Conservation (phyloP, 2,888 invertebrate genomes). For the Rutpela maculata region DNA sequence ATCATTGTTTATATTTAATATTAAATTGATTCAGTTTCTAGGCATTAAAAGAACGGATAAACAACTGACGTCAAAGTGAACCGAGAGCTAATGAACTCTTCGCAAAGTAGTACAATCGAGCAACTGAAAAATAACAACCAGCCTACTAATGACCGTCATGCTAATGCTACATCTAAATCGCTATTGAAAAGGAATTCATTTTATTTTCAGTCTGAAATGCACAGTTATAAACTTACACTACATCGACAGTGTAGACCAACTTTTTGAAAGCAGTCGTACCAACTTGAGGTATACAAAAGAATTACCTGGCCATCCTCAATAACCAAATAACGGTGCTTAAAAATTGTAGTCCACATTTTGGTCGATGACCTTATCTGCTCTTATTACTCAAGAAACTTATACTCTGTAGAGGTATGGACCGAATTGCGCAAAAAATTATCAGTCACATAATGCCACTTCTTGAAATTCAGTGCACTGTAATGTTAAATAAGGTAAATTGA, state of each 20-base stretch:
- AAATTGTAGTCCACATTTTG: slow-evolving; percentile 71
- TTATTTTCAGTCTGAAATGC: slow-evolving; percentile 65
- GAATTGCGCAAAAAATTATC: slow-evolving; percentile 21
- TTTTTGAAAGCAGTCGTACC: slow-evolving; percentile 19
- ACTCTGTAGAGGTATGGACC: slow-evolving; percentile 41
- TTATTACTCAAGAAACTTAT: slow-evolving; percentile 56
- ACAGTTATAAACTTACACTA: slow-evolving; percentile 66
- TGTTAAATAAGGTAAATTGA: slow-evolving; percentile 1
- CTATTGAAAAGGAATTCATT: slow-evolving; percentile 69
- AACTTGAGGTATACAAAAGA: slow-evolving; percentile 34
- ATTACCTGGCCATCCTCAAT: slow-evolving; percentile 62
- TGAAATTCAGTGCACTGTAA: not conserved
- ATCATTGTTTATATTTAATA: slow-evolving; percentile 16
- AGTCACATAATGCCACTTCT: not conserved
- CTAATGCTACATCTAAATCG: slow-evolving; percentile 31
- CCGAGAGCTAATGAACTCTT: slow-evolving; percentile 51
- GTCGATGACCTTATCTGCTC: slow-evolving; percentile 65
- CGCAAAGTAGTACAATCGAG: slow-evolving; percentile 49
- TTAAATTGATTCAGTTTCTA: slow-evolving; percentile 45
- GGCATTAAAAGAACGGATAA: slow-evolving; percentile 42
- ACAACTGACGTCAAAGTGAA: slow-evolving; percentile 50
- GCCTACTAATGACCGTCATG: slow-evolving; percentile 17
- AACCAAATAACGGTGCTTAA: slow-evolving; percentile 69
- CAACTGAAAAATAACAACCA: slow-evolving; percentile 30
- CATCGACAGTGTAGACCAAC: slow-evolving; percentile 35